Percentiles rank a stretch among this genome's conserved stretches.
Conservation (phyloP, 2,797 vertebrate species). For the Epinephelus coioides region DNA sequence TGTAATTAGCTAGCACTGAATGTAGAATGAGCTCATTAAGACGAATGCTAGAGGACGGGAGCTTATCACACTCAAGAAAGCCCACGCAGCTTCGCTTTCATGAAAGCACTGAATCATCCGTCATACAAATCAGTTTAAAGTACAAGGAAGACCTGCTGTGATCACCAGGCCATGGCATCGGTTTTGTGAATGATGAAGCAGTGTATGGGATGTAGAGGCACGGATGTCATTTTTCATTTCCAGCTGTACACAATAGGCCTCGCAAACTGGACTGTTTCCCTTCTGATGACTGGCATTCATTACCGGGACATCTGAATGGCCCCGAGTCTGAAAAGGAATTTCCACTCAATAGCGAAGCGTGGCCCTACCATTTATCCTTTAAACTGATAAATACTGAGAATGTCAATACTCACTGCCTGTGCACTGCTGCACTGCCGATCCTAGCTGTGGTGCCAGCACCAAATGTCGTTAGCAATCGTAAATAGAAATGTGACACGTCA, state of each 20-base stretch:
- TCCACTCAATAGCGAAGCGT: slow-evolving; percentile 26
- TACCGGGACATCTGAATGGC: slow-evolving; percentile 45
- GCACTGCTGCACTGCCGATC: not conserved
- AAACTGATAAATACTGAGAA: slow-evolving; percentile 37
- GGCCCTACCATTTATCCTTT: slow-evolving; percentile 36
- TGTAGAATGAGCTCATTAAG: slow-evolving; percentile 73
- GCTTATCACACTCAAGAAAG: slow-evolving; percentile 68
- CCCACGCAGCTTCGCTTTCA: slow-evolving; percentile 59
- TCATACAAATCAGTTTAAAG: slow-evolving; percentile 60
- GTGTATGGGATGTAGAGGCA: slow-evolving; percentile 21
- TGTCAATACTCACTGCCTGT: slow-evolving; percentile 27
- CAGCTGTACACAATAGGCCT: slow-evolving; percentile 55
- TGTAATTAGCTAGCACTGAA: slow-evolving; percentile 72
- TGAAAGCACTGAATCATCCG: slow-evolving; percentile 71
- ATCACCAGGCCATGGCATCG: slow-evolving; percentile 43
- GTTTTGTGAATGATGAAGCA: slow-evolving; percentile 55
- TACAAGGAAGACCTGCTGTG: slow-evolving; percentile 50
- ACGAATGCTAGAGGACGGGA: slow-evolving; percentile 51
- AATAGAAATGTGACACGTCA: slow-evolving; percentile 53
- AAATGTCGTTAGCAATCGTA: slow-evolving; percentile 40
- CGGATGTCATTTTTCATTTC: slow-evolving; percentile 62
- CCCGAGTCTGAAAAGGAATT: slow-evolving; percentile 33
- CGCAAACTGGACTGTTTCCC: slow-evolving; percentile 36
- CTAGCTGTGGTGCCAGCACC: slow-evolving; percentile 1
- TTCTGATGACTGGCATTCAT: slow-evolving; percentile 41